A percentile compares a stretch with the other conserved stretches of the same genome.
These are phyloP conservation scores for Orthosia gothica DNA, from an alignment of 2,888 invertebrate genomes.

Conservation along the genomic window DNA sequence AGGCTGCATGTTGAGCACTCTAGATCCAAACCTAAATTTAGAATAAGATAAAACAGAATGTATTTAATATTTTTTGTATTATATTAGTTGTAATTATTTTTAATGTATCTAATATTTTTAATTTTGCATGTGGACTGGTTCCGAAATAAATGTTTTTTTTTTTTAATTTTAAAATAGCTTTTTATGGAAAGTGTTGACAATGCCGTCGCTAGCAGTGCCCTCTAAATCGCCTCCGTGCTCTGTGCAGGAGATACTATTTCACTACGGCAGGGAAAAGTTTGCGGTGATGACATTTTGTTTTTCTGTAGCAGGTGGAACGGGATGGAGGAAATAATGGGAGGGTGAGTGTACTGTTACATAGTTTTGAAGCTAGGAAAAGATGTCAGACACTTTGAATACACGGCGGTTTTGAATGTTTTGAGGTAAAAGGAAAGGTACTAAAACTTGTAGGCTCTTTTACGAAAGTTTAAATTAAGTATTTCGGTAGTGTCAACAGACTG, in stretches of 20 bases:
- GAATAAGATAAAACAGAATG: too few relatives aligned
- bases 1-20: too few relatives aligned
- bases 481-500: neutral
- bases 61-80: too few relatives aligned
- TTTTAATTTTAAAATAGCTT: too few relatives aligned
- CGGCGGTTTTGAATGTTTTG: neutral
- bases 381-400: neutral
- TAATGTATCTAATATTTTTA: too few relatives aligned
- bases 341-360: constrained; percentile 16
- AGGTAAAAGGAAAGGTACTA: neutral
- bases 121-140: too few relatives aligned
- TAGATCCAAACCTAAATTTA: too few relatives aligned
- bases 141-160: too few relatives aligned
- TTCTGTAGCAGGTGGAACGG: neutral
- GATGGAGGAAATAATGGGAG: neutral
- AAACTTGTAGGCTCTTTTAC: neutral
- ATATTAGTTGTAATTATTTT: too few relatives aligned
- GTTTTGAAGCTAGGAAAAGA: neutral
- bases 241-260: constrained; percentile 6
- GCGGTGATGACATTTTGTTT: constrained; percentile 39
- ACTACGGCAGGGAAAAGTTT: constrained; percentile 22
- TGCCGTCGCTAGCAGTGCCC: too few relatives aligned
- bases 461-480: neutral
- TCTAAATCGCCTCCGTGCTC: neutral
- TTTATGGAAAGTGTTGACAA: neutral